phyloP scores from a whole-genome alignment of 1,140 invertebrate genomes.

The Drosophila burlai region DNA sequence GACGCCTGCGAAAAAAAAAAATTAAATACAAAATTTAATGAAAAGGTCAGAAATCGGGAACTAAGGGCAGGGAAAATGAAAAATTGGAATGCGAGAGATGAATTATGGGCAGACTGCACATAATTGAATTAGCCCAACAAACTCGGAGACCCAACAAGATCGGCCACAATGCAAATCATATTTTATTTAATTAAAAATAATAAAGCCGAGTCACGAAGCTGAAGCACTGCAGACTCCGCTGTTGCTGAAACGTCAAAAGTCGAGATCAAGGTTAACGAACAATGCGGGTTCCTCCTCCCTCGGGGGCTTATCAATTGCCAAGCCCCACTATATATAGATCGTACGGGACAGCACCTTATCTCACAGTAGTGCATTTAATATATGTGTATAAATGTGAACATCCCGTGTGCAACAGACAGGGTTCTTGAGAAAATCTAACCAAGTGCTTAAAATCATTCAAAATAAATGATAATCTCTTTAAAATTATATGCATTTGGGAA shows the following conservation, averaged over 20 bases:
- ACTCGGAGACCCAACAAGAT: conserved; percentile 60
- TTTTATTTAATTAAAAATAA: conserved; percentile 82
- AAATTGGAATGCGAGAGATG: conserved; percentile 14
- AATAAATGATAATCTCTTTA: neutral
- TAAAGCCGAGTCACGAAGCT: conserved; percentile 74
- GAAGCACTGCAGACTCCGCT: conserved; percentile 30
- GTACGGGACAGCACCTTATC: conserved; percentile 52
- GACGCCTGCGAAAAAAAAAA: conserved; percentile 88
- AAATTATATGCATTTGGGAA: neutral
- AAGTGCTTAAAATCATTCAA: neutral
- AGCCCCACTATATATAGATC: conserved; percentile 51
- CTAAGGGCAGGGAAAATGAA: neutral
- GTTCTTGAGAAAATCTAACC: neutral
- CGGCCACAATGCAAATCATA: conserved; percentile 77
- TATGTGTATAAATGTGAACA: conserved; percentile 8
- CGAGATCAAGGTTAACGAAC: conserved; percentile 77
- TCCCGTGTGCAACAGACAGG: conserved; percentile 1
- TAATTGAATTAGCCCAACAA: conserved; percentile 77
- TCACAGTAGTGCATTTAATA: conserved; percentile 22
- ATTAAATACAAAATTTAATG: neutral
- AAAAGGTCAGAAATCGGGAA: conserved; percentile 10
- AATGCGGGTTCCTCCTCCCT: conserved; percentile 46
- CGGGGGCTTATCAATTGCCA: conserved; percentile 67
- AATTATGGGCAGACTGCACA: conserved; percentile 27
- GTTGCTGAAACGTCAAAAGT: conserved; percentile 58